These are phyloP conservation scores for Python bivittatus DNA, from an alignment of 2,113 vertebrate genomes.

Conservation along the genomic window DNA sequence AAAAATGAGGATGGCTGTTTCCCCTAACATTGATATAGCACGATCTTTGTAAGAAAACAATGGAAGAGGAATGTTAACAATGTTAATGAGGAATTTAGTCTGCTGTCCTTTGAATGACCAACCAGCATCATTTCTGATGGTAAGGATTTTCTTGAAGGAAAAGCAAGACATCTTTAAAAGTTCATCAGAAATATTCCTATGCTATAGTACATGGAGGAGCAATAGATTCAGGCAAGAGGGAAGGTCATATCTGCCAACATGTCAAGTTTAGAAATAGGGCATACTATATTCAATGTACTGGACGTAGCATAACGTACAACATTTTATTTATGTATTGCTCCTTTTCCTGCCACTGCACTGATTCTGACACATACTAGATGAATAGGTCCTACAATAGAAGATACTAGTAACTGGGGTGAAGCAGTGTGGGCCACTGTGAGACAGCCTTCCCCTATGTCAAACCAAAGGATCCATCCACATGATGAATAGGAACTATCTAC, in stretches of 20 bases:
- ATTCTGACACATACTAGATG: neutral
- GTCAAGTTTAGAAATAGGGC: neutral
- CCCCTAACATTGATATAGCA: no score
- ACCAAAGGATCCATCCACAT: neutral
- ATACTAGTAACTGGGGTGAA: neutral
- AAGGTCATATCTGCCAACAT: neutral
- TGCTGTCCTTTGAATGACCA: neutral
- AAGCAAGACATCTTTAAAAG: conserved; percentile 45
- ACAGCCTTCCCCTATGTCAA: neutral
- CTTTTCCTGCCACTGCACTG: neutral
- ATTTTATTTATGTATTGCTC: neutral
- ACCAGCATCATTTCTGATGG: neutral
- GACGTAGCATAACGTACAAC: neutral
- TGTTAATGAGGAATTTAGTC: no score
- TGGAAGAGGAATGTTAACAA: no score
- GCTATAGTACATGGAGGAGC: conserved; percentile 16
- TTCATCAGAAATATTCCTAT: conserved; percentile 40
- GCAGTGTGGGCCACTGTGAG: neutral
- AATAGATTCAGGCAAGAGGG: conserved; percentile 4
- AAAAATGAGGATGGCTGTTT: no score
- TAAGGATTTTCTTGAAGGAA: neutral
- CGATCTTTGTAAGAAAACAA: no score
- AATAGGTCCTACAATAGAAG: neutral
- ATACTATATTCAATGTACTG: neutral
- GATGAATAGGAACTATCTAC: neutral